phyloP scores from a whole-genome alignment of 2,888 invertebrate species.

The Drosophila hamatofila region DNA sequence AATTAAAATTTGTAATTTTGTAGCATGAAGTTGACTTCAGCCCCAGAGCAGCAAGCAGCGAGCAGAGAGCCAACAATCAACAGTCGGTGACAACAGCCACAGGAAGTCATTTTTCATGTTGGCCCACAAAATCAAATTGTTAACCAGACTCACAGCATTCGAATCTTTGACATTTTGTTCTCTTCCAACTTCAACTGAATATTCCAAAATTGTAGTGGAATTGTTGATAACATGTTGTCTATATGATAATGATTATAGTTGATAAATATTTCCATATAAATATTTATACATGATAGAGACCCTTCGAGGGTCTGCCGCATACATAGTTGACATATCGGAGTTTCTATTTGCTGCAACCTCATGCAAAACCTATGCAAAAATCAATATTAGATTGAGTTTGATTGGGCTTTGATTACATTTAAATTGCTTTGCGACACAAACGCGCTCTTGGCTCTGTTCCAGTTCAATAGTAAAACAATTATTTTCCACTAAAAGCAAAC shows the following conservation, averaged over 20 bases:
- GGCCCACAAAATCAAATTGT: constrained; percentile 10
- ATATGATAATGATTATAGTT: too few species aligned
- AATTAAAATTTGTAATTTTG: constrained; percentile 53
- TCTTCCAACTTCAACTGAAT: neutral
- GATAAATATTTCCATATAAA: neutral
- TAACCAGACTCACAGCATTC: constrained; percentile 12
- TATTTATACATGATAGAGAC: neutral
- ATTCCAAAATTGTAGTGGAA: too few species aligned
- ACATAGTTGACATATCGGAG: neutral
- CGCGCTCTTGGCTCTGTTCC: neutral
- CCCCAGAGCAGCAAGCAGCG: neutral
- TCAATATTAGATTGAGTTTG: constrained; percentile 10
- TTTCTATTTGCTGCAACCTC: neutral
- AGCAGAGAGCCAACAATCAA: neutral
- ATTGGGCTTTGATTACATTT: constrained; percentile 14
- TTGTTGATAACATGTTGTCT: too few species aligned
- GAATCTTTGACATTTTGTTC: neutral
- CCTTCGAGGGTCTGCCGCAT: neutral
- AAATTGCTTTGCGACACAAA: constrained; percentile 1
- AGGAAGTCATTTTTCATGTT: constrained; percentile 48
- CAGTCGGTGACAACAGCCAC: constrained; percentile 20
- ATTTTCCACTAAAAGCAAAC: neutral
- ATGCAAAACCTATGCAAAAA: constrained; percentile 15
- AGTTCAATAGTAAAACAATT: constrained; percentile 9
- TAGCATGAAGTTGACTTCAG: constrained; percentile 22